Conservation (phyloP, 2,113 vertebrate species). For the Donacobius atricapilla region DNA sequence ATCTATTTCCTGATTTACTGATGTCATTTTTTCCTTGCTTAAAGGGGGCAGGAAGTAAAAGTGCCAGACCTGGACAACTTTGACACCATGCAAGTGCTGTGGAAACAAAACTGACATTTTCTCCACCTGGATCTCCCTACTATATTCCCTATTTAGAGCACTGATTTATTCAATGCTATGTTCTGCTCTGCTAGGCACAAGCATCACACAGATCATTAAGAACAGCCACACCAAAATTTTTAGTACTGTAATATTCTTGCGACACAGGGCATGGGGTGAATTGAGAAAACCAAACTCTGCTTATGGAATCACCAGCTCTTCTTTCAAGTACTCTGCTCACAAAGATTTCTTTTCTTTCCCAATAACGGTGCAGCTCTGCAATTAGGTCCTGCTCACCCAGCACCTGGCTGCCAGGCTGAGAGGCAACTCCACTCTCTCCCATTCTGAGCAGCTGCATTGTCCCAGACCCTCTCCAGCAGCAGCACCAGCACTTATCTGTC, state of each 20-base stretch:
- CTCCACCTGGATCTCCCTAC: not conserved
- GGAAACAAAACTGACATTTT: not conserved
- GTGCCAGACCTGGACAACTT: not conserved
- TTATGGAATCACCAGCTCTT: not conserved
- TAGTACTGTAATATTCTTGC: rapidly evolving
- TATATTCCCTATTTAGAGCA: not conserved
- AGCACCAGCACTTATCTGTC: not conserved
- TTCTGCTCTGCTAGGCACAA: not conserved
- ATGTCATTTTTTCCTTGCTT: not conserved
- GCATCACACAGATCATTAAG: not conserved
- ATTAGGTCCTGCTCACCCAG: not conserved
- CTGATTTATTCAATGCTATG: not conserved
- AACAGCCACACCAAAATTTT: not conserved
- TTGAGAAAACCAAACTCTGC: not conserved
- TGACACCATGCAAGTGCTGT: not conserved
- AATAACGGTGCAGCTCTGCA: not conserved
- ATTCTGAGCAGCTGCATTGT: not conserved
- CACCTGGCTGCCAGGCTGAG: not conserved
- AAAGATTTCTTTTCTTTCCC: not conserved
- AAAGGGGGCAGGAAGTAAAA: not conserved
- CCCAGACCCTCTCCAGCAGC: not conserved
- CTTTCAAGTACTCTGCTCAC: not conserved
- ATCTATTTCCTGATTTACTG: not conserved
- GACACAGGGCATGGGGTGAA: not conserved
- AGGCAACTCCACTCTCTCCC: not conserved